Base-by-base conservation (phyloP, 2,113 vertebrate genomes). In the Lanius ludovicianus region DNA sequence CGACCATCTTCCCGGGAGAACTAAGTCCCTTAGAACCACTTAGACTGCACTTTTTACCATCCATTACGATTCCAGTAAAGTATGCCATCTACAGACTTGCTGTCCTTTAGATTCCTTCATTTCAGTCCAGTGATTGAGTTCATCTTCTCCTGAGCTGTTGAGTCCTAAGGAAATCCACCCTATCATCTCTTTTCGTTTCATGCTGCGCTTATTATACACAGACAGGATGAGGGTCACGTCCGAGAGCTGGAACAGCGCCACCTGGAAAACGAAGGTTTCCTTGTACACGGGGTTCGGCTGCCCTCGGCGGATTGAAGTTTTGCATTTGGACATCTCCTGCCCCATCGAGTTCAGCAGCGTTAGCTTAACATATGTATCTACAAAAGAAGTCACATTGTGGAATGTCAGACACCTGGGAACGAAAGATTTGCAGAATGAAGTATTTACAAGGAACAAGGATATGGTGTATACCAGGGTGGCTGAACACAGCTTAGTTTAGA, bases 321-420 rank as follows among this genome's bases (percentile, higher is more conserved):
- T 99, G 97, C 99, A 99, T 96, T 99, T 99, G 97, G 99, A 99
- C 99, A 99, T 99, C 97, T 99, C 99, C 86, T 99, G 99, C 83
- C 99, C 99, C 99, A 99, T 99, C 57, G 99, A 99, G 98, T 99
- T 99, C 97, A 99, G 98, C 44, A 99, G 95, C 20, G 99, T 99
- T 97, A 99, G 97, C 97, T 99, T 99, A 81, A 99, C 99, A 44
- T 99, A 99, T 0, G 99, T 99, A 97, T 99, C 99, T 99, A 96
- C 76, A 95, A 98, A 90, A 96, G 57, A 97, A 94, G 97, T 25
- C 57, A 95, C 35, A 93, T 83, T 77, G 83, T 69, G 74, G 74
- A 89, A 94, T 1, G 37, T 96, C 91, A 95, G 76, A 13, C 56
- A 56, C n/a, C 63, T 71, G 12, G 37, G 59, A 89, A 31, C 4